Conservation (phyloP, 2,888 invertebrate genomes). For the Colostygia pectinataria region DNA sequence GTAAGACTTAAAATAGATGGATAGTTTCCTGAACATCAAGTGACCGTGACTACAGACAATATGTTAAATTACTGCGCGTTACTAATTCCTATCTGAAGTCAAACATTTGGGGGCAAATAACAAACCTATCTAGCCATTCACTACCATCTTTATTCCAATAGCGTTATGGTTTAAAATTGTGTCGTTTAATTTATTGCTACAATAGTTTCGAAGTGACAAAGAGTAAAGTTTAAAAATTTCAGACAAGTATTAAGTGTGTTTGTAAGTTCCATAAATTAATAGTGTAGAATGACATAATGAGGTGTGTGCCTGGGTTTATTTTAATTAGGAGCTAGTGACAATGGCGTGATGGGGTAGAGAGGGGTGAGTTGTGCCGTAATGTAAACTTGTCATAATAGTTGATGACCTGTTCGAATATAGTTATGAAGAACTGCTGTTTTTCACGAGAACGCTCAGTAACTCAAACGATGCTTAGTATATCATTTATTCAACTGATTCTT, state of each 20-base stretch:
- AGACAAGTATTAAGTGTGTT: conserved; percentile 67
- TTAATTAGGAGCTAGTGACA: conserved; percentile 33
- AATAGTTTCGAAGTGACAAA: conserved; percentile 44
- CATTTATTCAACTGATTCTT: too few relatives aligned
- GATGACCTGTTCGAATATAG: conserved; percentile 4
- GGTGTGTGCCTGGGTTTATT: conserved; percentile 46
- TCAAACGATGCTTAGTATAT: not conserved
- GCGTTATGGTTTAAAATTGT: conserved; percentile 22
- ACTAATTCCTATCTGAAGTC: conserved; percentile 65
- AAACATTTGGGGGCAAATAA: conserved; percentile 55
- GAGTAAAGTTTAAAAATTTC: conserved; percentile 58
- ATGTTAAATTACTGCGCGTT: conserved; percentile 47
- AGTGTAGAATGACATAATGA: conserved; percentile 72
- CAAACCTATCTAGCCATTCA: conserved; percentile 24
- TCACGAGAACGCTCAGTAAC: not conserved
- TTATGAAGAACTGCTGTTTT: conserved; percentile 3
- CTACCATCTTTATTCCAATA: not conserved
- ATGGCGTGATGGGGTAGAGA: conserved; percentile 13
- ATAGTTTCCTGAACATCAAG: conserved; percentile 30
- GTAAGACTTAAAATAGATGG: conserved; percentile 21
- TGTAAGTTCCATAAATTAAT: conserved; percentile 58
- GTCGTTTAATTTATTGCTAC: not conserved
- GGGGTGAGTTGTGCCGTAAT: too few relatives aligned
- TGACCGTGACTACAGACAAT: conserved; percentile 53
- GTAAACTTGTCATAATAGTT: conserved; percentile 14